A percentile compares a stretch with the other conserved stretches of the same genome.
Evolutionary conservation across 2,113 vertebrate species (phyloP).

Genomic region (Toxotes chatareus): DNA sequence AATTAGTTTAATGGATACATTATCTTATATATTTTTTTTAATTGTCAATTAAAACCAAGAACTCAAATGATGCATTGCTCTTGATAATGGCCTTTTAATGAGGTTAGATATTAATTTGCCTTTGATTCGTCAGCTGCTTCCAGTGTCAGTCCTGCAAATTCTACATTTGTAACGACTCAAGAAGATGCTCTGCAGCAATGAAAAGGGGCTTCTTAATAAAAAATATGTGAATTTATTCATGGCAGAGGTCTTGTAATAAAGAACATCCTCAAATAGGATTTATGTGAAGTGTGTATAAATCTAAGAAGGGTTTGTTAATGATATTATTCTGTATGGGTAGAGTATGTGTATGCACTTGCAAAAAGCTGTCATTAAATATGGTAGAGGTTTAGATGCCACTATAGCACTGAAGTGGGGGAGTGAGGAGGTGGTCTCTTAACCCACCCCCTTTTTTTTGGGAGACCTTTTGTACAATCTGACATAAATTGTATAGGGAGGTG

Average conservation of each 20-base stretch:
- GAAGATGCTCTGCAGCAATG: conserved; percentile 45
- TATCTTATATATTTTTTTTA: conserved; percentile 81
- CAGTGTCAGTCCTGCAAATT: conserved; percentile 52
- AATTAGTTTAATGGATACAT: conserved; percentile 82
- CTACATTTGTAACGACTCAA: conserved; percentile 45
- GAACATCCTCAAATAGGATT: conserved; percentile 20
- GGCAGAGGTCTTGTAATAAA: conserved; percentile 39
- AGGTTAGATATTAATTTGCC: conserved; percentile 74
- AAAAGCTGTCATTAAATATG: conserved; percentile 18
- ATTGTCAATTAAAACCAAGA: conserved; percentile 82
- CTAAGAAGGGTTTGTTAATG: not conserved
- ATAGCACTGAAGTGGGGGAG: not conserved
- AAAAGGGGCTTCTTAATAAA: conserved; percentile 61
- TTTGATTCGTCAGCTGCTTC: conserved; percentile 74
- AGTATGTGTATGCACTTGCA: not conserved
- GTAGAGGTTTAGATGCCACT: conserved; percentile 27
- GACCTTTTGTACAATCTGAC: conserved; percentile 53
- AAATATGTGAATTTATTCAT: conserved; percentile 58
- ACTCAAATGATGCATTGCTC: conserved; percentile 80
- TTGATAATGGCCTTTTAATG: conserved; percentile 84
- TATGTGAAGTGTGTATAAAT: conserved; percentile 24
- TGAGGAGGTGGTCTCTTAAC: no score
- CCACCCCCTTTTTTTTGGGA: not conserved
- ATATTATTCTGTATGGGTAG: not conserved
- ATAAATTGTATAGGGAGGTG: conserved; percentile 60